phyloP scores from a whole-genome alignment of 2,888 invertebrate genomes.

The Podotricha telesiphe region DNA sequence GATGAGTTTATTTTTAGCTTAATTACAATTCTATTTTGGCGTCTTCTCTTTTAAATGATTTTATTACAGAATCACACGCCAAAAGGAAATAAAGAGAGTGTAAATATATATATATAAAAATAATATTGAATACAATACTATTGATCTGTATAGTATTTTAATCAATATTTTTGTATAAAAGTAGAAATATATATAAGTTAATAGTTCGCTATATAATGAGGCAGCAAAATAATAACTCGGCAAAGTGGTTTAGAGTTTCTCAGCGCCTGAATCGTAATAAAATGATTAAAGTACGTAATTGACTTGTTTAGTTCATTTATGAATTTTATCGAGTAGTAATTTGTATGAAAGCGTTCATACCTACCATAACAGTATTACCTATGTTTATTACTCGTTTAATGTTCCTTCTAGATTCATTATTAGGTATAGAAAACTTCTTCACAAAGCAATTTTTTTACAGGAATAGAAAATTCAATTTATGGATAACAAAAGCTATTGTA shows the following conservation, averaged over 20 bases:
- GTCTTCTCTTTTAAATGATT: not conserved
- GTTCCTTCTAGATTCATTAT: not conserved
- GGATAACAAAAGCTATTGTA: slow-evolving; percentile 4
- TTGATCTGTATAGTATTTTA: not conserved
- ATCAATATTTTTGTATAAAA: not conserved
- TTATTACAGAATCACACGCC: slow-evolving; percentile 4
- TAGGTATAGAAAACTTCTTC: not conserved
- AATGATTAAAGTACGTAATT: slow-evolving; percentile 16
- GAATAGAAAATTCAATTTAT: slow-evolving; percentile 2
- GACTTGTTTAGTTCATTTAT: slow-evolving; percentile 14
- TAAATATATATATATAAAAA: not conserved
- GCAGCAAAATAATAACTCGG: slow-evolving; percentile 12
- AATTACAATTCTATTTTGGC: slow-evolving; percentile 10
- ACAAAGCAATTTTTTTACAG: not conserved
- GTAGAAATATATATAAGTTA: not conserved
- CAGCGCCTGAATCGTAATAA: slow-evolving; percentile 15
- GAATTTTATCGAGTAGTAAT: slow-evolving; percentile 11
- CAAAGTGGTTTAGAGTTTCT: slow-evolving; percentile 16
- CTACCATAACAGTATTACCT: not conserved
- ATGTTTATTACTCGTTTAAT: not conserved
- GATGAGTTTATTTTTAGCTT: slow-evolving; percentile 12
- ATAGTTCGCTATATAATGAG: not conserved
- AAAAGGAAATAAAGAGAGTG: not conserved
- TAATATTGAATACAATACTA: too few relatives aligned
- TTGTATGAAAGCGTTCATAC: slow-evolving; percentile 1